Conservation (phyloP, 2,888 invertebrate species). For the Yponomeuta sedellus region DNA sequence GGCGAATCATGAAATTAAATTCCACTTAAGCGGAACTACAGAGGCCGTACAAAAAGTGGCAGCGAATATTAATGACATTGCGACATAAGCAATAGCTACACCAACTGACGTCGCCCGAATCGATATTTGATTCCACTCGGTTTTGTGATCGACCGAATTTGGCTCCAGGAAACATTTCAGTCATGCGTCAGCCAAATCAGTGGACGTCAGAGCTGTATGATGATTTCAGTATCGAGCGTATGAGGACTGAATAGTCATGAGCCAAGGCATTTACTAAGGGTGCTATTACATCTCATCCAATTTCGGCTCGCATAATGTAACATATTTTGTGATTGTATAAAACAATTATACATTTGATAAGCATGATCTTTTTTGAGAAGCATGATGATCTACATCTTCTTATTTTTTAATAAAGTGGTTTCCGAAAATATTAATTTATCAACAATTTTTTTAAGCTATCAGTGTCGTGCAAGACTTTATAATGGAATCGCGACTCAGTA, state of each 20-base stretch:
- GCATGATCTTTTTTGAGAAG: no score
- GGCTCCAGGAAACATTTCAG: not conserved
- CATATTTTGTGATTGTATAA: no score
- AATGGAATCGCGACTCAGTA: no score
- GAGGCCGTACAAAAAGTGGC: not conserved
- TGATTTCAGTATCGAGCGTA: not conserved
- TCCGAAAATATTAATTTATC: no score
- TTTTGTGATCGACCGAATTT: conserved; percentile 13
- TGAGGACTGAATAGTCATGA: not conserved
- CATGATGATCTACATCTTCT: no score
- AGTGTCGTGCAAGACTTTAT: no score
- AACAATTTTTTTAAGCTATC: no score
- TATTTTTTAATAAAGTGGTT: no score
- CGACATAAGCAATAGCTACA: not conserved
- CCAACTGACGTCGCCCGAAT: conserved; percentile 14
- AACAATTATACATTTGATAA: no score
- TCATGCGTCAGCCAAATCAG: not conserved
- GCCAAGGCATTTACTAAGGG: not conserved
- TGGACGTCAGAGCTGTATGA: not conserved
- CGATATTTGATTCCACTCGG: conserved; percentile 17
- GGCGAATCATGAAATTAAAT: not conserved
- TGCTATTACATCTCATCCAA: no score
- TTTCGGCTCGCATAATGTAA: no score
- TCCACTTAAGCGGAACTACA: conserved; percentile 2
- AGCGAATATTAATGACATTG: not conserved